A percentile compares a stretch with the other conserved stretches of the same genome.
These are phyloP conservation scores for Argyrosomus regius DNA, from an alignment of 2,797 vertebrate species.

Conservation along the genomic window DNA sequence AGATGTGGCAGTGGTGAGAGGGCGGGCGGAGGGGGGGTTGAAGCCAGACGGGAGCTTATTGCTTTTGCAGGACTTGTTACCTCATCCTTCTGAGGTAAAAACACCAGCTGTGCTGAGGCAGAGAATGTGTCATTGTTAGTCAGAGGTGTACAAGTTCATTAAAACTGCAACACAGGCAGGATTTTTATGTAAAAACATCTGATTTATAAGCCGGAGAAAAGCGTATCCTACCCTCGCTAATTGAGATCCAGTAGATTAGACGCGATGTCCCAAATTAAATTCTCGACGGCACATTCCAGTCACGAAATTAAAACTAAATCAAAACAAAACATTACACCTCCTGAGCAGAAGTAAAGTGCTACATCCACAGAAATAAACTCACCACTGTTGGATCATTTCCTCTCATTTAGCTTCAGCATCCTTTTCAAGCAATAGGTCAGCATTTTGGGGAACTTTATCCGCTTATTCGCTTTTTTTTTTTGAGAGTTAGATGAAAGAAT, in stretches of 20 bases:
- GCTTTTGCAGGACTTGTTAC: conserved; percentile 76
- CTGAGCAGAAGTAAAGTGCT: neutral
- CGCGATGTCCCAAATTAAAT: conserved; percentile 20
- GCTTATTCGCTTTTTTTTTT: neutral
- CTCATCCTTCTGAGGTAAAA: conserved; percentile 70
- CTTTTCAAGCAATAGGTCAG: neutral
- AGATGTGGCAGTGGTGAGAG: conserved; percentile 30
- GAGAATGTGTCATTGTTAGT: conserved; percentile 59
- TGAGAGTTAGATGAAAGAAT: neutral
- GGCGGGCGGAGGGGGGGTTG: neutral
- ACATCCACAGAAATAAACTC: conserved; percentile 6
- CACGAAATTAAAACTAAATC: conserved; percentile 31
- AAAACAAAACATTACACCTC: conserved; percentile 16
- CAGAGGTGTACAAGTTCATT: conserved; percentile 51
- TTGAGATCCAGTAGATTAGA: conserved; percentile 35
- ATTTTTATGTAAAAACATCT: conserved; percentile 19
- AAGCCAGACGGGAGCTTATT: conserved; percentile 67
- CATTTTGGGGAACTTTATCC: neutral
- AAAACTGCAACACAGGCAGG: conserved; percentile 38
- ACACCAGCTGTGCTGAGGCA: conserved; percentile 70
- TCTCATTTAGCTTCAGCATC: neutral
- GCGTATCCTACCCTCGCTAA: conserved; percentile 15
- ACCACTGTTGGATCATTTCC: neutral
- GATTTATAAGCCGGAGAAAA: conserved; percentile 19
- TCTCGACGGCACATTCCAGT: neutral